These are phyloP conservation scores for Dimorphilus gyrociliatus DNA, from an alignment of 2,888 invertebrate genomes.

Conservation along the genomic window DNA sequence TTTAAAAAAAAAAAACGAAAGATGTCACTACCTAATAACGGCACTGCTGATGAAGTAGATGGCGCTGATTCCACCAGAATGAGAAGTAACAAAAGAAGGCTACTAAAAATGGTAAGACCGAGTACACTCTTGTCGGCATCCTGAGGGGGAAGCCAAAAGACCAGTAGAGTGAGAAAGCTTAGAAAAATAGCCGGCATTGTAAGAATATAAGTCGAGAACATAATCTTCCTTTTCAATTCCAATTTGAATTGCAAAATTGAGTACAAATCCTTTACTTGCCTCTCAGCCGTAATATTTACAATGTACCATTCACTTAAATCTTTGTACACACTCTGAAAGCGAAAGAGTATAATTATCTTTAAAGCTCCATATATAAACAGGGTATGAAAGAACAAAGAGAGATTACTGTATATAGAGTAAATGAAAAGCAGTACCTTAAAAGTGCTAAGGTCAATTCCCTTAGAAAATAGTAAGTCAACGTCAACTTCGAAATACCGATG, in stretches of 20 bases:
- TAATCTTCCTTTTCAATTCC: slow-evolving; percentile 7
- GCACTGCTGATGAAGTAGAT: slow-evolving; percentile 9
- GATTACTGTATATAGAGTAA: too few relatives aligned
- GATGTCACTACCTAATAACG: slow-evolving; percentile 6
- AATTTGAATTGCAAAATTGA: slow-evolving; percentile 6
- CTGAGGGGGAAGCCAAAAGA: slow-evolving; percentile 9
- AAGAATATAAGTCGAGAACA: slow-evolving; percentile 9
- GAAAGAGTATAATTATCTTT: too few relatives aligned
- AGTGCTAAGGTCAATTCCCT: slow-evolving; percentile 8
- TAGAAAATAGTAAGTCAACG: slow-evolving; percentile 3
- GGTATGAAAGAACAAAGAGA: too few relatives aligned
- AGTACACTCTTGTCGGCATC: slow-evolving; percentile 8
- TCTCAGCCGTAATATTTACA: slow-evolving; percentile 5
- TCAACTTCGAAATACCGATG: slow-evolving; percentile 6
- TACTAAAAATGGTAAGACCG: slow-evolving; percentile 9
- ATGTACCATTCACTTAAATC: slow-evolving; percentile 9
- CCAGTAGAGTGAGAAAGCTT: slow-evolving; percentile 8
- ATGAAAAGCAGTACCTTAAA: too few relatives aligned
- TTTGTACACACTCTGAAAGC: slow-evolving; percentile 9
- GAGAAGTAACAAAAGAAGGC: slow-evolving; percentile 7
- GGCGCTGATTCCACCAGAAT: slow-evolving; percentile 10
- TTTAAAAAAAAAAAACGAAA: too few relatives aligned
- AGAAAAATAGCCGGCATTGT: slow-evolving; percentile 10
- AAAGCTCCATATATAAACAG: too few relatives aligned
- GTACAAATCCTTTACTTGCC: slow-evolving; percentile 4